Evolutionary conservation across 2,888 invertebrate species (phyloP), one percentile per base, ranked within the genome.

Genomic region (Fabriciana adippe): DNA sequence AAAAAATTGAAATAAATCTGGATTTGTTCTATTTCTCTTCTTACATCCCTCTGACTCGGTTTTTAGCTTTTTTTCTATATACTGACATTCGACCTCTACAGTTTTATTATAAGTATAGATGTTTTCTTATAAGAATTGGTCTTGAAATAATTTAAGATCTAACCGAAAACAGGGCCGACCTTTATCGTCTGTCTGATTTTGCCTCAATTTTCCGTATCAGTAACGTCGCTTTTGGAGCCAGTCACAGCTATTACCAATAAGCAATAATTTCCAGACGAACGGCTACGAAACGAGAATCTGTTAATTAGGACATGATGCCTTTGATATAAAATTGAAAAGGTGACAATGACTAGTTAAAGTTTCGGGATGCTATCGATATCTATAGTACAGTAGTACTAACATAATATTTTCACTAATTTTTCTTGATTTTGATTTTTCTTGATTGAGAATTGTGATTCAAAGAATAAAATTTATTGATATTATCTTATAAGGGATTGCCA

Each of bases 171-270:
- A 71, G 74, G 79, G 78, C 76, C 76, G 77, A 75, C 77, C 78
- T 77, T 83, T 82, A 81, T 79, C 75, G 35, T 41, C 77, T 76
- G 78, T 77, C 76, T 79, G 83, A 82, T 86, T 86, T 85, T 84
- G 80, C 89, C 87, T 88, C 87, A 90, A 91, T 91, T 91, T 92
- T 92, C 92, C 92, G 81, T 87, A 80, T 89, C 88, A 86, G 75
- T 86, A 81, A 79, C 78, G 79, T 41, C 18, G 35, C 75, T 72
- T 77, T 75, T 78, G 80, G 81, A 78, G 79, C 76, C 78, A 78
- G 81, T 80, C 77, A 81, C 76, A 84, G 88, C 85, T 87, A 86
- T 85, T 87, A 85, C 88, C 90, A 90, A 91, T 92, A 92, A 91
- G 89, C 92, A 92, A 92, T 92, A 87, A 89, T 87, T 92, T 92